phyloP scores from a whole-genome alignment of 1,140 invertebrate genomes.

The Musca domestica region DNA sequence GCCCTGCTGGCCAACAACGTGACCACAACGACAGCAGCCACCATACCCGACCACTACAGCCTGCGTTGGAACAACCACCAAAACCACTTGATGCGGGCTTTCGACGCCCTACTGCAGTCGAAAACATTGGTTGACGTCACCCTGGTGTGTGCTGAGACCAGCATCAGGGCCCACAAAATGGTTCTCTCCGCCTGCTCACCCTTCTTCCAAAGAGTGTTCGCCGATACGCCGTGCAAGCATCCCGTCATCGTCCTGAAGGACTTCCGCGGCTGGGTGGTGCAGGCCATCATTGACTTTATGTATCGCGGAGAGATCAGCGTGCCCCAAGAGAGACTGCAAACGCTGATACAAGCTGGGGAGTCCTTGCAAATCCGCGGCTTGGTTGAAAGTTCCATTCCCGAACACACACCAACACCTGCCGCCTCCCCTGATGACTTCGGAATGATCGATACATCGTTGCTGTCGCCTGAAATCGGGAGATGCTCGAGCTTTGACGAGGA shows the following conservation, averaged over 20 bases:
- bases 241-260: slow-evolving; percentile 89
- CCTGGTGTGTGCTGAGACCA: slow-evolving; percentile 78
- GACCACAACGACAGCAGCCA: slow-evolving; percentile 54
- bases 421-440: slow-evolving; percentile 60
- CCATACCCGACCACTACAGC: slow-evolving; percentile 77
- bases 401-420: slow-evolving; percentile 64
- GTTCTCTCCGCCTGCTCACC: slow-evolving; percentile 87
- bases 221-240: slow-evolving; percentile 89
- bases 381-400: slow-evolving; percentile 67
- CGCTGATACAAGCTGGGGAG: slow-evolving; percentile 81
- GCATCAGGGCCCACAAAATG: slow-evolving; percentile 83
- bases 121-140: slow-evolving; percentile 87
- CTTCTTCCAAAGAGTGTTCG: slow-evolving; percentile 84
- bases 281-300: slow-evolving; percentile 89
- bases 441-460: slow-evolving; percentile 41
- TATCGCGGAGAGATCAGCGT: slow-evolving; percentile 88
- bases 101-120: slow-evolving; percentile 78
- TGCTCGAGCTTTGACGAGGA: slow-evolving; percentile 47
- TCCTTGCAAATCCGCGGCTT: slow-evolving; percentile 78
- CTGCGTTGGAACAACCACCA: slow-evolving; percentile 91
- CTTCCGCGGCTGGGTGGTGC: slow-evolving; percentile 80
- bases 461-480: slow-evolving; percentile 32
- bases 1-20: slow-evolving; percentile 8
- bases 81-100: slow-evolving; percentile 77
- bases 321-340: slow-evolving; percentile 75